Base-by-base conservation (phyloP, 2,888 invertebrate genomes). In the Neria commutata region DNA sequence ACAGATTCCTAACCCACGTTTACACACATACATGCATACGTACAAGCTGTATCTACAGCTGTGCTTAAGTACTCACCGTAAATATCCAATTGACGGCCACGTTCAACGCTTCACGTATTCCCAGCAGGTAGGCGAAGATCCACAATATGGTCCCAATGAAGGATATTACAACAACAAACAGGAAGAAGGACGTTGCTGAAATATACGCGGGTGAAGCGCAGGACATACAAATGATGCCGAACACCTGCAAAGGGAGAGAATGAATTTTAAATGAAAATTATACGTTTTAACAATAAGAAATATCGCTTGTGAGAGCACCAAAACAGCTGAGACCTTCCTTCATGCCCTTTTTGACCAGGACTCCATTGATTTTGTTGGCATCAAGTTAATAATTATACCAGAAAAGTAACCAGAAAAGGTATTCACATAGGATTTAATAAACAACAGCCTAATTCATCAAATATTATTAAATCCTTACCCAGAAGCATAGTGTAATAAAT, bases 161-260 rank as follows among this genome's bases (percentile, higher is more conserved):
- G 64, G 91, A 88, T 63, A 89, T 85, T 62, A 91, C 90, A 17
- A 88, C 91, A 53, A 94, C 93, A 77, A 94, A 92, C 60, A 94
- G 86, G 84, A 94, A 95, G 86, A 91, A 94, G 67, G 90, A 87
- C 11, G 91, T 89, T 50, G 86, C 88, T 19, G 81, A 74, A 45
- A 81, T 64, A 67, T 79, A 82, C 1, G 88, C 87, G 5, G 94
- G 91, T 2, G 93, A 89, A 2, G 89, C 91, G 65, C 91, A 85
- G 14, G 90, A 86, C 91, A 95, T 92, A 74, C 93, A 94, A 71
- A 95, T 83, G 62, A 95, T 91, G 62, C 93, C 94, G 63, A 94
- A 77, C 51, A 90, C 69, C 94, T 94, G 87, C 47, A 89, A 86
- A 61, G 67, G 68, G 72, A 72, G 64, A 68, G 64, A 67, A 64